A percentile compares a stretch with the other conserved stretches of the same genome.
phyloP scores from a whole-genome alignment of 2,113 vertebrate species.

The Campylomormyrus tamandua region DNA sequence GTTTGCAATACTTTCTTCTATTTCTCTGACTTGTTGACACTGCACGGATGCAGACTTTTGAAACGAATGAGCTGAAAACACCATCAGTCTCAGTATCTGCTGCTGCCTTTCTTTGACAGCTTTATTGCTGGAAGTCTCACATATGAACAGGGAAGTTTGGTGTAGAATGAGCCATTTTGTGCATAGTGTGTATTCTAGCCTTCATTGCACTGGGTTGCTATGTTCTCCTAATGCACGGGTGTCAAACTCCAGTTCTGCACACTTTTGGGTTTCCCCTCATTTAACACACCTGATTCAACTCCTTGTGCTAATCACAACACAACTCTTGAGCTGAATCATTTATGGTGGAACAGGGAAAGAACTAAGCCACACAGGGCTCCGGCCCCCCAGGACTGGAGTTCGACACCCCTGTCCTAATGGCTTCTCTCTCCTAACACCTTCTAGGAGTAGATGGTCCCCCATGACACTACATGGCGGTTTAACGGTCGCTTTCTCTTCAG shows the following conservation, averaged over 20 bases:
- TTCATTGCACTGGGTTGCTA: not conserved
- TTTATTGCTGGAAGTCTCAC: not conserved
- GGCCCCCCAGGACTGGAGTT: too few relatives aligned
- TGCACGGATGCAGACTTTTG: not conserved
- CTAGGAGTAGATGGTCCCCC: not conserved
- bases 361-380: too few relatives aligned
- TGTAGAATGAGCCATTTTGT: not conserved
- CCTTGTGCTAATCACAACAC: too few relatives aligned
- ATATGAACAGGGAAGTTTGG: not conserved
- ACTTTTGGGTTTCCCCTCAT: too few relatives aligned
- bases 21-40: not conserved
- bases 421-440: not conserved
- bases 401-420: not conserved
- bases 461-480: not conserved
- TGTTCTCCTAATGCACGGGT: too few relatives aligned
- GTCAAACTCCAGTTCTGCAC: too few relatives aligned
- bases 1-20: not conserved
- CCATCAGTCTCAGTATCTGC: not conserved
- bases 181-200: not conserved
- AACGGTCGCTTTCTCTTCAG: not conserved
- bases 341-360: too few relatives aligned
- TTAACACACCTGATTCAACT: too few relatives aligned
- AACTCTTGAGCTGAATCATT: too few relatives aligned
- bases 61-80: not conserved
- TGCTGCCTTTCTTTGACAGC: not conserved